Evolutionary conservation across 2,888 invertebrate species (phyloP).

Genomic region (Galerucella calmariensis): DNA sequence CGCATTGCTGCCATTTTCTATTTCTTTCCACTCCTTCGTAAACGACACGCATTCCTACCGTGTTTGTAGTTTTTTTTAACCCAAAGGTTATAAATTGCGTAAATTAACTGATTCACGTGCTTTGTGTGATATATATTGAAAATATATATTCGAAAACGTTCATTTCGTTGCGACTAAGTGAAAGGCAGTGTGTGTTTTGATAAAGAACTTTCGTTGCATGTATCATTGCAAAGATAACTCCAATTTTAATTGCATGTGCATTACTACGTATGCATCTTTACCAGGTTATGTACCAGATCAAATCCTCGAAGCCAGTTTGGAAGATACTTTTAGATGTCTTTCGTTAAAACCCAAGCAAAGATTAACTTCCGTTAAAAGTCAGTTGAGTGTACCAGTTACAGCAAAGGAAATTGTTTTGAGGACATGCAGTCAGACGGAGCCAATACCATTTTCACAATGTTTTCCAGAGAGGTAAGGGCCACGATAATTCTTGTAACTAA

Average conservation of each 20-base stretch:
- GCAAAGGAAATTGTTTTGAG: slow-evolving; percentile 69
- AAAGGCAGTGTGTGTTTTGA: slow-evolving; percentile 13
- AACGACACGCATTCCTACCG: too few species aligned
- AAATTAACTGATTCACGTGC: slow-evolving; percentile 18
- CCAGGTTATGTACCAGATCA: slow-evolving; percentile 56
- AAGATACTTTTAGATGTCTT: slow-evolving; percentile 50
- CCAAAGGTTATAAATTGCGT: slow-evolving; percentile 12
- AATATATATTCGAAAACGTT: slow-evolving; percentile 1
- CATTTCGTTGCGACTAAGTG: slow-evolving; percentile 11
- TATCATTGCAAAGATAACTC: slow-evolving; percentile 47
- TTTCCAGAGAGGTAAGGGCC: slow-evolving; percentile 73
- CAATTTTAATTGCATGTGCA: slow-evolving; percentile 53
- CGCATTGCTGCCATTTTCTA: slow-evolving; percentile 15
- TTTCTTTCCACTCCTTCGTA: slow-evolving; percentile 1
- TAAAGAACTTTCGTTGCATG: slow-evolving; percentile 47
- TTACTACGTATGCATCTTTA: slow-evolving; percentile 53
- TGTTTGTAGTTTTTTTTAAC: neutral
- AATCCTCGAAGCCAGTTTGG: slow-evolving; percentile 48
- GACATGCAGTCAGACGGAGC: slow-evolving; percentile 75
- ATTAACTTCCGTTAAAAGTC: slow-evolving; percentile 16
- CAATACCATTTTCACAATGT: slow-evolving; percentile 73
- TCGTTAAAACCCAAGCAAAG: slow-evolving; percentile 44
- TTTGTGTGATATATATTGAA: slow-evolving; percentile 13
- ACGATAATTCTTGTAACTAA: neutral
- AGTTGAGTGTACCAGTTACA: slow-evolving; percentile 50